Conservation (phyloP, 2,113 vertebrate genomes). For the Passer montanus region DNA sequence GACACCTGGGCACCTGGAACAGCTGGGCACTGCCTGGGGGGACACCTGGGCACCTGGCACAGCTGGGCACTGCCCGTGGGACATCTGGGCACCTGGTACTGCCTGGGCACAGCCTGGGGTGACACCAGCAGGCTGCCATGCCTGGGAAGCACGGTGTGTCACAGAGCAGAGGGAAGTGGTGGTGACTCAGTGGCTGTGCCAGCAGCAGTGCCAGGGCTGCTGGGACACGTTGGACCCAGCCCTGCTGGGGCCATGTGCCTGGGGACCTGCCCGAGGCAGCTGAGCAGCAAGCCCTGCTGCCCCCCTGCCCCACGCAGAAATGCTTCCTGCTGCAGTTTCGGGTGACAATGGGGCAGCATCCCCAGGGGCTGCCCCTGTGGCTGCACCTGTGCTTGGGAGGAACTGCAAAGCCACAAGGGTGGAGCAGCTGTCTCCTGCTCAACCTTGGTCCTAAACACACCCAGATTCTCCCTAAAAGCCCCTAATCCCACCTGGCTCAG, state of each 20-base stretch:
- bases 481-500: slow-evolving; percentile 50
- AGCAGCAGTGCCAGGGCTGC: not conserved
- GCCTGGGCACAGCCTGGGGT: not conserved
- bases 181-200: not conserved
- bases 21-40: not conserved
- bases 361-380: not conserved
- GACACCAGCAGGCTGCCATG: not conserved
- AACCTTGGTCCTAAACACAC: not conserved
- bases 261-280: not conserved
- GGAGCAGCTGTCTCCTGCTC: not conserved
- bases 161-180: not conserved
- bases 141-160: not conserved
- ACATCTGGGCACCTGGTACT: not conserved
- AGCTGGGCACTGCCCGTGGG: not conserved
- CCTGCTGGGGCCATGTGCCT: not conserved
- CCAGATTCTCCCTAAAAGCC: slow-evolving; percentile 49
- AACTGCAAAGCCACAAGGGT: not conserved
- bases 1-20: not conserved
- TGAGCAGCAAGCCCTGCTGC: not conserved
- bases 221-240: not conserved
- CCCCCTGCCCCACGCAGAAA: not conserved
- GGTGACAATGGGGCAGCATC: not conserved
- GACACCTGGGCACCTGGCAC: not conserved
- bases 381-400: not conserved
- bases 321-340: slow-evolving; percentile 49